Evolutionary conservation across 2,113 vertebrate species (phyloP).

Genomic region (Nipponia nippon): DNA sequence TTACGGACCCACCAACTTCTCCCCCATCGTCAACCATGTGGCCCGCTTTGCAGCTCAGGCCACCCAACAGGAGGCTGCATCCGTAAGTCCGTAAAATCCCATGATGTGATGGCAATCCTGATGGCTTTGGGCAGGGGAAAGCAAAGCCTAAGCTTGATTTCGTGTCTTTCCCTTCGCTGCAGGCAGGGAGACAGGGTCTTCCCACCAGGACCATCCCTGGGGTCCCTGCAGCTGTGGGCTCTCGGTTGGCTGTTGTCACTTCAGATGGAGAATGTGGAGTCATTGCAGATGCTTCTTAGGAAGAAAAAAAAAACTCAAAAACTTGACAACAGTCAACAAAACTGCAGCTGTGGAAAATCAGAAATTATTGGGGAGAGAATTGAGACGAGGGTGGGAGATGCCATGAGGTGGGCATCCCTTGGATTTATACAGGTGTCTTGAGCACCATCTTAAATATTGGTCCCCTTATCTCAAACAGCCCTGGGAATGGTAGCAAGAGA

Average conservation of each 20-base stretch:
- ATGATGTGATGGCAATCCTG: rapidly evolving
- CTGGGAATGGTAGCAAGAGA: neutral
- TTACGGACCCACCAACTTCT: slow-evolving; percentile 96
- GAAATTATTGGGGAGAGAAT: neutral
- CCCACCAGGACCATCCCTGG: neutral
- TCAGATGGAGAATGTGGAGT: neutral
- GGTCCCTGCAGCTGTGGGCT: neutral
- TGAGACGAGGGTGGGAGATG: neutral
- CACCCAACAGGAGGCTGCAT: slow-evolving; percentile 87
- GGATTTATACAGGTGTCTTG: neutral
- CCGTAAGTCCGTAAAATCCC: slow-evolving; percentile 68
- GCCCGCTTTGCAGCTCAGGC: slow-evolving; percentile 93
- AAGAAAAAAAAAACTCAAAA: neutral
- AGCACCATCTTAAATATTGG: neutral
- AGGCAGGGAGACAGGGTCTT: neutral
- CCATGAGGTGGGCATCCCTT: neutral
- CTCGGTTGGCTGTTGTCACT: neutral
- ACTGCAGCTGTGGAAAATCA: neutral
- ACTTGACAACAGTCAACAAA: neutral
- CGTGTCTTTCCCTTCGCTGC: rapidly evolving
- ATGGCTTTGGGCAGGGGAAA: neutral
- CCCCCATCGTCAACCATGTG: slow-evolving; percentile 95
- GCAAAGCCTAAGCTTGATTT: neutral
- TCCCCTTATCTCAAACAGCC: neutral
- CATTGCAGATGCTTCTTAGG: neutral